These are phyloP conservation scores for Nycticryphes semicollaris DNA, from an alignment of 2,113 vertebrate genomes.

Conservation along the genomic window DNA sequence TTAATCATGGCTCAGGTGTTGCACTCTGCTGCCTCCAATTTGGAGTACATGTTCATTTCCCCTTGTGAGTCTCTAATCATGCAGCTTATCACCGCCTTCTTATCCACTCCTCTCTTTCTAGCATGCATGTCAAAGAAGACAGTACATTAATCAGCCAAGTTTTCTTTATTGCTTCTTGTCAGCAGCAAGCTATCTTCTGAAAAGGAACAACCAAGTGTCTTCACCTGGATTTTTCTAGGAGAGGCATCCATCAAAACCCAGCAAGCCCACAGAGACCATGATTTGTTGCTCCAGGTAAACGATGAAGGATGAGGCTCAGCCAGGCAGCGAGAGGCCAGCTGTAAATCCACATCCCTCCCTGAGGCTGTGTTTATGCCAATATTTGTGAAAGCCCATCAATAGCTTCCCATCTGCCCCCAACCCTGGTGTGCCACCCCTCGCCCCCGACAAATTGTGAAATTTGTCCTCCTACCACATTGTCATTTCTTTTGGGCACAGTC, in stretches of 20 bases:
- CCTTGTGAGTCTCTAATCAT: background rate
- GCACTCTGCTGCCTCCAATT: background rate
- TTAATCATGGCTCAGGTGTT: background rate
- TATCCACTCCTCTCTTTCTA: background rate
- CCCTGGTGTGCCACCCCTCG: rapidly evolving
- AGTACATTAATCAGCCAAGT: background rate
- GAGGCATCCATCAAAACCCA: background rate
- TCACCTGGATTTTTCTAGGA: background rate
- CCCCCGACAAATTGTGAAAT: too few relatives aligned
- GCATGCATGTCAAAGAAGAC: background rate
- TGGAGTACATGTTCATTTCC: background rate
- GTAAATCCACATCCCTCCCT: background rate
- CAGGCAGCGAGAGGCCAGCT: background rate
- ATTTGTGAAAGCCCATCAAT: background rate
- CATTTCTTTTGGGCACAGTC: too few relatives aligned
- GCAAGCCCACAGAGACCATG: background rate
- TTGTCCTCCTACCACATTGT: too few relatives aligned
- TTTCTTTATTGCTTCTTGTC: background rate
- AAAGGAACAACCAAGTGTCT: background rate
- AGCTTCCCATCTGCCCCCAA: background rate
- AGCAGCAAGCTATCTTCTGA: background rate
- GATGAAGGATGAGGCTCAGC: background rate
- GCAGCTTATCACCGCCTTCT: slow-evolving; percentile 1
- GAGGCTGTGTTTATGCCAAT: background rate
- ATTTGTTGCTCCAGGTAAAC: background rate